These are phyloP conservation scores for Cynocephalus volans DNA, from an alignment of 2,113 vertebrate genomes.

Conservation along the genomic window DNA sequence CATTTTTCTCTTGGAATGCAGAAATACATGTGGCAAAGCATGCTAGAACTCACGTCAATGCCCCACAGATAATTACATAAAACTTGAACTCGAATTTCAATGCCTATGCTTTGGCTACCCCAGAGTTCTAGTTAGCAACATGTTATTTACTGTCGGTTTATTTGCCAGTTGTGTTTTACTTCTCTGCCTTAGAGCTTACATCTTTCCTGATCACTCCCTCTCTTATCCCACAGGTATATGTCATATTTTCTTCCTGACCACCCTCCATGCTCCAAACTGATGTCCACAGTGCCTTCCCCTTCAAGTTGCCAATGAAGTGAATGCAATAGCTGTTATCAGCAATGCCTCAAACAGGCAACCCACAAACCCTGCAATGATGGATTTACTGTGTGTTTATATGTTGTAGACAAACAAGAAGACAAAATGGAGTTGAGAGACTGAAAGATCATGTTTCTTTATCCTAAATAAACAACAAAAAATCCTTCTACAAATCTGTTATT, in stretches of 20 bases:
- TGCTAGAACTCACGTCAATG: neutral
- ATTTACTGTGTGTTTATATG: neutral
- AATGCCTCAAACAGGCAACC: neutral
- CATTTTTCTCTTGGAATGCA: neutral
- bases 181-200: neutral
- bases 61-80: neutral
- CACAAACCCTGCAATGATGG: neutral
- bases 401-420: neutral
- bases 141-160: neutral
- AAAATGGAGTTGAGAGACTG: neutral
- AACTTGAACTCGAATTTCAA: neutral
- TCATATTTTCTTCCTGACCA: neutral
- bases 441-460: neutral
- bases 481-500: neutral
- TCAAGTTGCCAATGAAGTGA: neutral
- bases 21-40: neutral
- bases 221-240: neutral
- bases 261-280: neutral
- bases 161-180: neutral
- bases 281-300: neutral
- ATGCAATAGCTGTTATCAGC: neutral
- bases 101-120: fast-evolving
- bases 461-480: neutral
- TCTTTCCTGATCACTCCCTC: neutral
- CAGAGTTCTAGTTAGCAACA: neutral